phyloP scores from a whole-genome alignment of 2,888 invertebrate species.

The Aquatica leii region DNA sequence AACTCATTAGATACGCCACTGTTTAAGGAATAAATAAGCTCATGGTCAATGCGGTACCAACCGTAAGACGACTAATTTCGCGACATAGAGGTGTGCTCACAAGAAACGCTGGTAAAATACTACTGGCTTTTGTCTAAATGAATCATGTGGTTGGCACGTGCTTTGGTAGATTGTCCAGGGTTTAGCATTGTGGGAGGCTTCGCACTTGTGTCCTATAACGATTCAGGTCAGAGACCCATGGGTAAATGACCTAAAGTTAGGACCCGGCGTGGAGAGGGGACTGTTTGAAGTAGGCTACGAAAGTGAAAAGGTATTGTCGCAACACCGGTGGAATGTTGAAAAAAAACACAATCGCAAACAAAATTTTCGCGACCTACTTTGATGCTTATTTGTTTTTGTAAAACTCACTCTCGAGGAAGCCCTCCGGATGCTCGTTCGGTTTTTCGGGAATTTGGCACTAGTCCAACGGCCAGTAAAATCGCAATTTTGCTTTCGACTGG shows the following conservation, averaged over 20 bases:
- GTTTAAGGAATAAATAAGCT: slow-evolving; percentile 1
- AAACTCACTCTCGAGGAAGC: slow-evolving; percentile 61
- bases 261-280: slow-evolving; percentile 26
- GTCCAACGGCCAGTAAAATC: slow-evolving; percentile 65
- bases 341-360: no score
- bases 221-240: slow-evolving; percentile 32
- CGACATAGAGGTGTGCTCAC: background rate
- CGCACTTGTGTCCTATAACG: slow-evolving; percentile 16
- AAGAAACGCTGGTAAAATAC: slow-evolving; percentile 16
- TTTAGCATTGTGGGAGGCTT: slow-evolving; percentile 36
- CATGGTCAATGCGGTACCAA: slow-evolving; percentile 7
- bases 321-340: no score
- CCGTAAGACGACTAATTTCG: slow-evolving; percentile 4
- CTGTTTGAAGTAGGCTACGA: background rate
- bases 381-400: background rate
- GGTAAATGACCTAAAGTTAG: slow-evolving; percentile 36
- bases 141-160: slow-evolving; percentile 35
- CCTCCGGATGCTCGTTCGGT: slow-evolving; percentile 49
- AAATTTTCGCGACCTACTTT: slow-evolving; percentile 8
- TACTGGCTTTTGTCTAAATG: slow-evolving; percentile 23
- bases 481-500: slow-evolving; percentile 56
- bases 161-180: slow-evolving; percentile 29
- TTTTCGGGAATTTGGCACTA: slow-evolving; percentile 57
- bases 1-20: slow-evolving; percentile 1
- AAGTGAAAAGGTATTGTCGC: no score